These are phyloP conservation scores for Gymnorhina tibicen DNA, from an alignment of 2,113 vertebrate species.

Conservation along the genomic window DNA sequence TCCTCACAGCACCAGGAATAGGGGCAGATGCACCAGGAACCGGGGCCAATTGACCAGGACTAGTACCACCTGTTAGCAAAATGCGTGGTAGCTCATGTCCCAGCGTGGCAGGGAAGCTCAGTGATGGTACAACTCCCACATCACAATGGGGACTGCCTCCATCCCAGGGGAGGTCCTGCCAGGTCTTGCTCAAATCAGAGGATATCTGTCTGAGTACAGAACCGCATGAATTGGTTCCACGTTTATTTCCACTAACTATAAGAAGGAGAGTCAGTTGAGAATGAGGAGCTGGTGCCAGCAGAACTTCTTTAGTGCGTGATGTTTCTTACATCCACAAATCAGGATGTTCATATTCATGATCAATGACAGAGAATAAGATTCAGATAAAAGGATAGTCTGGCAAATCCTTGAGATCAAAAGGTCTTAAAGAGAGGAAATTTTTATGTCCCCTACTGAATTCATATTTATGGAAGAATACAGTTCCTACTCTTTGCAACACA, in stretches of 20 bases:
- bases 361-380: not conserved
- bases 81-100: not conserved
- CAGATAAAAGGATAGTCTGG: not conserved
- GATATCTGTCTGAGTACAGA: not conserved
- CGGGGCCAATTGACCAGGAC: not conserved
- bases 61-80: not conserved
- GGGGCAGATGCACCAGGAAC: too few species aligned
- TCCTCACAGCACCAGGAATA: not conserved
- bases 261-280: not conserved
- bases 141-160: fast-evolving
- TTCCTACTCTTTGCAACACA: not conserved
- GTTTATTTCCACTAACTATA: not conserved
- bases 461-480: not conserved
- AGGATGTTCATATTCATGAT: not conserved
- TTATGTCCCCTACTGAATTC: not conserved
- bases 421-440: not conserved
- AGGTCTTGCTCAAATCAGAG: not conserved
- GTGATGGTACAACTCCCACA: not conserved
- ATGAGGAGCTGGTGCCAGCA: not conserved
- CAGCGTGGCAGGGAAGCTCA: not conserved
- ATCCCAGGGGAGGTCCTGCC: not conserved
- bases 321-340: not conserved
- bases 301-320: not conserved
- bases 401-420: not conserved
- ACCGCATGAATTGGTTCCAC: not conserved